Conservation (phyloP, 2,113 vertebrate genomes). For the Redunca redunca region DNA sequence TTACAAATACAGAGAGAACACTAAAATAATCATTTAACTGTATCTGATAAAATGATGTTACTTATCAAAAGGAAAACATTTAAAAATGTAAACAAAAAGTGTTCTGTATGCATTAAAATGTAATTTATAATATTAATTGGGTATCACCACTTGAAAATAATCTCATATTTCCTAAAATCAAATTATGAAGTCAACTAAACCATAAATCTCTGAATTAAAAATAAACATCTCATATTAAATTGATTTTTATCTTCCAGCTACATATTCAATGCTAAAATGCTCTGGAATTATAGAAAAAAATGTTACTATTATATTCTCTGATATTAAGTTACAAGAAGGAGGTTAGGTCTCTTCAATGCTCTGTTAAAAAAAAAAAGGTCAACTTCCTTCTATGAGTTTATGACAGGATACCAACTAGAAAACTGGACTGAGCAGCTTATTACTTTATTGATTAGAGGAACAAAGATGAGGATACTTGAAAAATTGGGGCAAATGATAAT, state of each 20-base stretch:
- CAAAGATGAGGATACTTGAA: not conserved
- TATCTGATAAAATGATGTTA: conserved; percentile 6
- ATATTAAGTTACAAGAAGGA: not conserved
- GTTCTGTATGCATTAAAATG: not conserved
- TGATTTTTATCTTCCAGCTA: not conserved
- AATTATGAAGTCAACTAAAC: conserved; percentile 22
- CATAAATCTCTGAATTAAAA: conserved; percentile 32
- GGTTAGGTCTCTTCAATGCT: not conserved
- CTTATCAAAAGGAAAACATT: not conserved
- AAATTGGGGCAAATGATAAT: conserved; percentile 35
- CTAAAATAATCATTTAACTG: not conserved
- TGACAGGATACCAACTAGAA: not conserved
- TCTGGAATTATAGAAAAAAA: not conserved
- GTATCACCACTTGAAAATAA: conserved; percentile 28
- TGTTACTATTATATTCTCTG: not conserved
- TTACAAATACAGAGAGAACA: not conserved
- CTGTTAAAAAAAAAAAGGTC: not conserved
- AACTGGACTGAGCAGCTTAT: not conserved
- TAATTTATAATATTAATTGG: conserved; percentile 18
- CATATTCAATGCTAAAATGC: not conserved
- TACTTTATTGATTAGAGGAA: not conserved
- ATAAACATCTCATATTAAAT: not conserved
- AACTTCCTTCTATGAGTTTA: conserved; percentile 38
- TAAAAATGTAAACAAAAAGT: conserved; percentile 10
- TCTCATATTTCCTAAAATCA: not conserved